Percentiles rank a stretch among this genome's conserved stretches.
Evolutionary conservation across 2,113 vertebrate genomes (phyloP).

Genomic region (Gnathonemus echidnorhynchus): DNA sequence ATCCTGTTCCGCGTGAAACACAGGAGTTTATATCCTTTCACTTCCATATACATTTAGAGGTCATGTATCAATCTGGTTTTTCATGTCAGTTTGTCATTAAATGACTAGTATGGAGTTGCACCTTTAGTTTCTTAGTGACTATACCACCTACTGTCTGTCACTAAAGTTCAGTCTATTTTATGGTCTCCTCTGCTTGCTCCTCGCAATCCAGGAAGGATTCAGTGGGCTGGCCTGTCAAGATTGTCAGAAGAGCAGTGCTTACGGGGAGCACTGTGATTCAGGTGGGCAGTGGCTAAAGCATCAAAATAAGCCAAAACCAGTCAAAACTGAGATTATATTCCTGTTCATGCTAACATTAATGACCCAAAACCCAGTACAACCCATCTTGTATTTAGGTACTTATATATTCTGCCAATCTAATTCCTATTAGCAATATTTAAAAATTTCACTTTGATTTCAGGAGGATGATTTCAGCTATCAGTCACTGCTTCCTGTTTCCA

Average conservation of each 20-base stretch:
- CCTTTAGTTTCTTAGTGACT: background rate
- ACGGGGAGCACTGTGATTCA: conserved; percentile 72
- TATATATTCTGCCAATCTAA: background rate
- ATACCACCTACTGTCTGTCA: background rate
- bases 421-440: background rate
- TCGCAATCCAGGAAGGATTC: conserved; percentile 66
- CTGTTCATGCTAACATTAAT: background rate
- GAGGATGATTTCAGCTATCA: background rate
- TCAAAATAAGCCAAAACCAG: background rate
- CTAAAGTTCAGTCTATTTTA: background rate
- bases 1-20: background rate
- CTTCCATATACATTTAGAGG: background rate
- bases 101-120: background rate
- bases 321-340: background rate
- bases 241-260: conserved; percentile 63
- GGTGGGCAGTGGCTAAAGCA: conserved; percentile 49
- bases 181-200: background rate
- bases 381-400: background rate
- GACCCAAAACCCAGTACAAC: background rate
- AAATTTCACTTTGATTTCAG: background rate
- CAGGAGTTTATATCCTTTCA: background rate
- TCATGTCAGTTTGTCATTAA: background rate
- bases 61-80: background rate
- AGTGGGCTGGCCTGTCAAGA: conserved; percentile 78
- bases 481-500: background rate